Evolutionary conservation across 2,113 vertebrate species (phyloP).

Genomic region (Nematolebias whitei): DNA sequence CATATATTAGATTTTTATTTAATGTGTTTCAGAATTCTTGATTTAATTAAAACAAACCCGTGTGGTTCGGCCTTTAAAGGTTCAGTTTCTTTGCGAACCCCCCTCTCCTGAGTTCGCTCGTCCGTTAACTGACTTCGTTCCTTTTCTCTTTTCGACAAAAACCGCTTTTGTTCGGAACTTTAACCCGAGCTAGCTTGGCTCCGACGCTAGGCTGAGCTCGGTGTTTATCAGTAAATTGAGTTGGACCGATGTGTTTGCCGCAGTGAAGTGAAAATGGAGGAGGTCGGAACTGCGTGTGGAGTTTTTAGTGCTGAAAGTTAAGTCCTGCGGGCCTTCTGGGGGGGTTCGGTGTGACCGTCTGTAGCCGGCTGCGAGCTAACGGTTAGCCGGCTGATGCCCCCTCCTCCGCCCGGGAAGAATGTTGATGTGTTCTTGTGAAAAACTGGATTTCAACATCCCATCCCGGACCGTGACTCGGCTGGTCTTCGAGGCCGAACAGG

Average conservation of each 20-base stretch:
- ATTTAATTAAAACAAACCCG: not conserved
- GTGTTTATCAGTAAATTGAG: not conserved
- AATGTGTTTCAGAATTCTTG: rapidly evolving
- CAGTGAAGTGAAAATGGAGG: slow-evolving; percentile 31
- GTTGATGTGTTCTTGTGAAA: slow-evolving; percentile 82
- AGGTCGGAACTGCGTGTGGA: not conserved
- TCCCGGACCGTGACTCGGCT: slow-evolving; percentile 77
- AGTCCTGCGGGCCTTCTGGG: slow-evolving; percentile 17
- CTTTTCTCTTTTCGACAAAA: slow-evolving; percentile 53
- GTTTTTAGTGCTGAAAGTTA: slow-evolving; percentile 10
- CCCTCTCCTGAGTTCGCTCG: not conserved
- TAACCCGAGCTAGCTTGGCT: not conserved
- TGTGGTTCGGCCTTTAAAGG: not conserved
- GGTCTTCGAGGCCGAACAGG: slow-evolving; percentile 78
- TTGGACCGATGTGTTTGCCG: not conserved
- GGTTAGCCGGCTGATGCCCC: slow-evolving; percentile 46
- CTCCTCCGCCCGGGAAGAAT: slow-evolving; percentile 44
- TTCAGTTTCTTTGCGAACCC: not conserved
- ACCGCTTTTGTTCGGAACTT: slow-evolving; percentile 27
- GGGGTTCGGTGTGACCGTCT: slow-evolving; percentile 10
- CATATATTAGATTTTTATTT: rapidly evolving
- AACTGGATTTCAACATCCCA: slow-evolving; percentile 78
- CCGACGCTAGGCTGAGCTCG: not conserved
- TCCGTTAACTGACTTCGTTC: slow-evolving; percentile 18
- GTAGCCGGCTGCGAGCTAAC: slow-evolving; percentile 32